Conservation (phyloP, 2,888 invertebrate species). For the Himalopsyche tibetana region DNA sequence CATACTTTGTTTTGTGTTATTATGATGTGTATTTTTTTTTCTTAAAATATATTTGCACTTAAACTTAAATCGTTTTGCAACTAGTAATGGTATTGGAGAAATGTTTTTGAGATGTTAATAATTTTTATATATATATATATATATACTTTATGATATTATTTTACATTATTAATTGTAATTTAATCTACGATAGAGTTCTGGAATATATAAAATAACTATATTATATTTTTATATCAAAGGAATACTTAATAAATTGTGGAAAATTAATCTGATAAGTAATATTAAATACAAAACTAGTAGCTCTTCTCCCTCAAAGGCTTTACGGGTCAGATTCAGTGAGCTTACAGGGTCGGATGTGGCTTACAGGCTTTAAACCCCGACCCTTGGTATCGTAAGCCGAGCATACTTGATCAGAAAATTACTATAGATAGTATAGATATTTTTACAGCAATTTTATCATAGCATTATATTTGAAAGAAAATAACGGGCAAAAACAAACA, state of each 20-base stretch:
- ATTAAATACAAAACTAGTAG: neutral
- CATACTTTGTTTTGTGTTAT: no score
- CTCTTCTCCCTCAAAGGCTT: constrained; percentile 8
- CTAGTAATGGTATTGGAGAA: no score
- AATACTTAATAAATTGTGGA: constrained; percentile 1
- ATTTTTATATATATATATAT: no score
- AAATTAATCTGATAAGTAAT: constrained; percentile 35
- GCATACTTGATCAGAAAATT: constrained; percentile 37
- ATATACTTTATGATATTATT: no score
- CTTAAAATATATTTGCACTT: no score
- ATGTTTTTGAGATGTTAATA: no score
- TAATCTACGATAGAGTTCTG: no score
- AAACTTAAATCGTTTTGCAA: no score
- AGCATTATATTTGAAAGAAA: neutral
- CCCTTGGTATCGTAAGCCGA: constrained; percentile 25
- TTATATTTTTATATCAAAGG: neutral
- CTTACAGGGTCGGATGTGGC: constrained; percentile 39
- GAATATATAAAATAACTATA: no score
- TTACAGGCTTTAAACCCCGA: constrained; percentile 36
- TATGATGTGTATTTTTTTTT: no score
- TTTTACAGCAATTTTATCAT: neutral
- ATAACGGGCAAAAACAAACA: no score
- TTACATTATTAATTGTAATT: no score
- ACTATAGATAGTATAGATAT: constrained; percentile 2
- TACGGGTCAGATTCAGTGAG: constrained; percentile 21